Conservation (phyloP, 2,113 vertebrate genomes). For the Phalacrocorax brasilianus region DNA sequence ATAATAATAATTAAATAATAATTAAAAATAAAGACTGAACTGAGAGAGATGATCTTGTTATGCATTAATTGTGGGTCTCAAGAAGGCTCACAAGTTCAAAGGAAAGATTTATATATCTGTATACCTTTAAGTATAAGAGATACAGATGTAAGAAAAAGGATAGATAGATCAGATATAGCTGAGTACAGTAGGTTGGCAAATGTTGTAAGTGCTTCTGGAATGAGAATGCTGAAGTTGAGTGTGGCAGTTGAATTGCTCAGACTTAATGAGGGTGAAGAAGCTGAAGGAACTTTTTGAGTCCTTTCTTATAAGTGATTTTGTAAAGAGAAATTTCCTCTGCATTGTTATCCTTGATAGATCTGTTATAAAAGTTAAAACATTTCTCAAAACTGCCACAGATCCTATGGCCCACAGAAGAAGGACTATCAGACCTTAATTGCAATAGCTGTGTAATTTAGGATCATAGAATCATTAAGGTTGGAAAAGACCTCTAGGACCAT, state of each 20-base stretch:
- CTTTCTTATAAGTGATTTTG: background rate
- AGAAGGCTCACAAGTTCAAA: background rate
- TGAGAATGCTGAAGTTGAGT: background rate
- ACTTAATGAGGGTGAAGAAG: background rate
- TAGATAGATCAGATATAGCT: background rate
- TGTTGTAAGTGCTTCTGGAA: background rate
- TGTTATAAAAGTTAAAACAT: slow-evolving; percentile 15
- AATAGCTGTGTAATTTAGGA: slow-evolving; percentile 11
- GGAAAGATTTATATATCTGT: background rate
- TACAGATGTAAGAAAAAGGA: background rate
- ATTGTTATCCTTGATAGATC: background rate
- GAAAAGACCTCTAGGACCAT: too few species aligned
- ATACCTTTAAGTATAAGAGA: background rate
- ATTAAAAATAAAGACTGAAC: background rate
- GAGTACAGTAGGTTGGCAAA: background rate
- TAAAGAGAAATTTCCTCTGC: background rate
- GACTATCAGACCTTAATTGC: slow-evolving; percentile 30
- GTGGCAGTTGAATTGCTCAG: background rate
- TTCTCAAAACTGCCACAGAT: slow-evolving; percentile 11
- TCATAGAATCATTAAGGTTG: too few species aligned
- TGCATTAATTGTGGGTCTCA: background rate
- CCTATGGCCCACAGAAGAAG: background rate
- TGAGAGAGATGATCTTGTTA: background rate
- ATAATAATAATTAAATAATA: background rate
- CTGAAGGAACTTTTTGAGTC: background rate